Percentiles rank a stretch among this genome's conserved stretches.
phyloP scores from a whole-genome alignment of 1,140 invertebrate genomes.

The Saccostrea glomerata region DNA sequence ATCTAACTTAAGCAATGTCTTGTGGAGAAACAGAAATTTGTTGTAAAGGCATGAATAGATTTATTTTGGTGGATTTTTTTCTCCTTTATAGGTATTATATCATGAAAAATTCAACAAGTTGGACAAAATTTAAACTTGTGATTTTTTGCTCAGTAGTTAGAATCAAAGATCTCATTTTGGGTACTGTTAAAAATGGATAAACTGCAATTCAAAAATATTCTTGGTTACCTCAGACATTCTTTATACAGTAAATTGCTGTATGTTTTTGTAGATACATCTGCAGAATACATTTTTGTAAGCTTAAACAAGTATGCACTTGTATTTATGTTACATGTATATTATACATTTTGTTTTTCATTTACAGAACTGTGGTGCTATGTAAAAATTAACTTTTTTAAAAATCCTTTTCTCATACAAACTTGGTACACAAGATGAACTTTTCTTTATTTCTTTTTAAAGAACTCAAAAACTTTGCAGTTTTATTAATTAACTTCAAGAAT shows the following conservation, averaged over 20 bases:
- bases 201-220: background rate
- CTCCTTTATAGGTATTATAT: background rate
- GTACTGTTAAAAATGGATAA: background rate
- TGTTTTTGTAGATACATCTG: background rate
- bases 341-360: background rate
- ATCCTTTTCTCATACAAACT: too few relatives aligned
- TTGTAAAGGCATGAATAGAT: background rate
- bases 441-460: too few relatives aligned
- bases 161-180: slow-evolving; percentile 6
- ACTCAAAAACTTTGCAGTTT: too few relatives aligned
- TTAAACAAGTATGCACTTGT: background rate
- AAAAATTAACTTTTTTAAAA: too few relatives aligned
- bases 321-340: background rate
- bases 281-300: background rate
- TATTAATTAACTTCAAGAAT: too few relatives aligned
- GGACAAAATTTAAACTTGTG: background rate
- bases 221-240: background rate
- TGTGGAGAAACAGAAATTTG: background rate
- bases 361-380: too few relatives aligned
- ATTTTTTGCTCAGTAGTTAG: background rate
- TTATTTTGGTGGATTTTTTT: background rate
- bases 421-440: too few relatives aligned
- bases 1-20: background rate
- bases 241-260: background rate
- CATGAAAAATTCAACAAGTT: background rate